Evolutionary conservation across 1,140 invertebrate species (phyloP).

Genomic region (Tachypleus tridentatus): DNA sequence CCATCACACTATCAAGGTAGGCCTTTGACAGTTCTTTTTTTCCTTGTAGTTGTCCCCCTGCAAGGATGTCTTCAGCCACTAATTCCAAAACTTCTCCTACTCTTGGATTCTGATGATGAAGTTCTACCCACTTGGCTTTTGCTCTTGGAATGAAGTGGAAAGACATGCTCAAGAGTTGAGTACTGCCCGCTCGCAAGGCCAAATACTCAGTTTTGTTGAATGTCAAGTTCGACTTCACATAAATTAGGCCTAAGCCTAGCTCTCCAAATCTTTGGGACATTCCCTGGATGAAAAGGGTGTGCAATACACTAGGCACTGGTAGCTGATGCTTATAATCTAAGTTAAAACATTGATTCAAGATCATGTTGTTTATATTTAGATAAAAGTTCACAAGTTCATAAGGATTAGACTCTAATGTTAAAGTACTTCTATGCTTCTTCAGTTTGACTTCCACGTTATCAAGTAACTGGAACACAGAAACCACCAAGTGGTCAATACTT

Average conservation of each 20-base stretch:
- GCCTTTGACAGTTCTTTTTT: conserved; percentile 12
- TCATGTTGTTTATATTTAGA: conserved; percentile 13
- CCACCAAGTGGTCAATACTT: conserved; percentile 10
- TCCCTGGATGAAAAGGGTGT: conserved; percentile 15
- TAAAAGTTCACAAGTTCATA: conserved; percentile 17
- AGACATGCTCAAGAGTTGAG: conserved; percentile 15
- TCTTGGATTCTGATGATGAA: conserved; percentile 17
- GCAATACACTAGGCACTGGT: conserved; percentile 16
- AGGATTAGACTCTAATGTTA: conserved; percentile 18
- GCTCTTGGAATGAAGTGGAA: conserved; percentile 18
- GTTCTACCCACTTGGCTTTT: conserved; percentile 16
- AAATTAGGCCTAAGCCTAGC: conserved; percentile 14
- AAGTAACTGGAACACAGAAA: conserved; percentile 12
- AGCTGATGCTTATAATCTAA: conserved; percentile 18
- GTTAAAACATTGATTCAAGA: conserved; percentile 15
- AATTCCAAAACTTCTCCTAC: conserved; percentile 13
- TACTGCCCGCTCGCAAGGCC: conserved; percentile 12
- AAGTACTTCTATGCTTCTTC: conserved; percentile 10
- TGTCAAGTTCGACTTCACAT: conserved; percentile 16
- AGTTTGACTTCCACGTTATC: conserved; percentile 14
- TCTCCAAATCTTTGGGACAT: conserved; percentile 18
- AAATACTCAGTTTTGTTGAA: conserved; percentile 17
- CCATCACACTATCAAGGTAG: conserved; percentile 18
- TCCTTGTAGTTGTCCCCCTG: conserved; percentile 12
- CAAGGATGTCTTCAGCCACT: conserved; percentile 14